Evolutionary conservation across 2,888 invertebrate species (phyloP).

Genomic region (Phortica okadai): DNA sequence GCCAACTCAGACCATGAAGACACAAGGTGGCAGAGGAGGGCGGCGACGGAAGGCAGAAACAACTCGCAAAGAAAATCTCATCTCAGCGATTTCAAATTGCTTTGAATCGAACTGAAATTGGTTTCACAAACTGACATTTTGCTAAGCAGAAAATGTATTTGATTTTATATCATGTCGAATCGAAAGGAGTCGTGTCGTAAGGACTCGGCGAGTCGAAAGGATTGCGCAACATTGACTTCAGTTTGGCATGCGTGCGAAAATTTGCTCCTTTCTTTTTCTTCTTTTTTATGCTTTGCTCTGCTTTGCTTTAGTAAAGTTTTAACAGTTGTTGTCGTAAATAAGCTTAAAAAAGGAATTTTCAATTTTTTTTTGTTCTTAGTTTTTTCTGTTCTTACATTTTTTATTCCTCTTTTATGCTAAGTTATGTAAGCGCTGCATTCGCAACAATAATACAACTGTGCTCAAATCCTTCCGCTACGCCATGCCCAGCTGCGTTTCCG

Average conservation of each 20-base stretch:
- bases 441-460: not conserved
- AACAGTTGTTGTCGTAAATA: constrained; percentile 42
- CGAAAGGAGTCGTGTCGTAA: no score
- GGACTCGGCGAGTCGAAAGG: no score
- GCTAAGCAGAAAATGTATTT: not conserved
- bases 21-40: no score
- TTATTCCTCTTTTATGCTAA: no score
- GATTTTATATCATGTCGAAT: not conserved
- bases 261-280: not conserved
- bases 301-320: constrained; percentile 16
- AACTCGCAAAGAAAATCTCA: not conserved
- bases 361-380: constrained; percentile 3
- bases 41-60: not conserved
- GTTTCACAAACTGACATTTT: not conserved
- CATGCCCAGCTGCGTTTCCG: no score
- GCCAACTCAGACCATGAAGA: no score
- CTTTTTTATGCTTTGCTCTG: not conserved
- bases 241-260: no score
- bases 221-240: no score
- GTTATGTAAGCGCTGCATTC: constrained; percentile 21
- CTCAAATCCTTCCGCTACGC: no score
- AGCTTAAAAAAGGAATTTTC: constrained; percentile 47
- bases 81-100: not conserved
- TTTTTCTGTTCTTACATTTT: not conserved
- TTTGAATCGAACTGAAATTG: not conserved